These are phyloP conservation scores for Onchidella celtica DNA, from an alignment of 2,888 invertebrate species.

Conservation along the genomic window DNA sequence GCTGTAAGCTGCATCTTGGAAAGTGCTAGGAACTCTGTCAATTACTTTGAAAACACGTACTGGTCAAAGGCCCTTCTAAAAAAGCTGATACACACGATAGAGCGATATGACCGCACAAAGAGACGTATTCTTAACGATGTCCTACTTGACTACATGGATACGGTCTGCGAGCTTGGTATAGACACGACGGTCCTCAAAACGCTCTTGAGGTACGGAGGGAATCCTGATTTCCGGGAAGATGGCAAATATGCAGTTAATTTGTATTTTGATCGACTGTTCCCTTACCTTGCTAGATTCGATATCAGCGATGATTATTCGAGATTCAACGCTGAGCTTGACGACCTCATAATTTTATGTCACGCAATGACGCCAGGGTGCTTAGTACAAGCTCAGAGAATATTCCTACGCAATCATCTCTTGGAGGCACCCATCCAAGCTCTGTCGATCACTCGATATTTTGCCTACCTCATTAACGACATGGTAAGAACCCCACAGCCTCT, in stretches of 20 bases:
- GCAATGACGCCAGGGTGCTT: conserved; percentile 22
- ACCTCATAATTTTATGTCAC: conserved; percentile 19
- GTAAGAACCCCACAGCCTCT: conserved; percentile 29
- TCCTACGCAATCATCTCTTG: conserved; percentile 40
- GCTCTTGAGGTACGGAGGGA: conserved; percentile 40
- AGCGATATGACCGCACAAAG: conserved; percentile 6
- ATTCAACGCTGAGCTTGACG: conserved; percentile 11
- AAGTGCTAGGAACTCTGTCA: conserved; percentile 4
- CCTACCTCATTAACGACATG: conserved; percentile 32
- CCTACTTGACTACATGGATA: conserved; percentile 38
- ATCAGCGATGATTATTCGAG: not conserved
- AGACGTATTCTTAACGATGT: conserved; percentile 39
- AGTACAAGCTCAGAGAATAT: conserved; percentile 26
- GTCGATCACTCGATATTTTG: conserved; percentile 32
- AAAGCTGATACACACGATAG: conserved; percentile 31
- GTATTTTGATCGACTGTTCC: conserved; percentile 38
- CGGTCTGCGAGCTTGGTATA: conserved; percentile 10
- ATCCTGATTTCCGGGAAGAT: conserved; percentile 19
- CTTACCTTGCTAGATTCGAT: conserved; percentile 37
- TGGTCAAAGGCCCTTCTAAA: conserved; percentile 39
- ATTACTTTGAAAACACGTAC: conserved; percentile 36
- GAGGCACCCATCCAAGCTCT: conserved; percentile 40
- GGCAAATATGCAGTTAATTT: conserved; percentile 39
- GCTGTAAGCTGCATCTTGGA: conserved; percentile 43
- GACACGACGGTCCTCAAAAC: conserved; percentile 23